A percentile compares a stretch with the other conserved stretches of the same genome.
These are phyloP conservation scores for Napeogenes sylphis DNA, from an alignment of 2,888 invertebrate species.

Conservation along the genomic window DNA sequence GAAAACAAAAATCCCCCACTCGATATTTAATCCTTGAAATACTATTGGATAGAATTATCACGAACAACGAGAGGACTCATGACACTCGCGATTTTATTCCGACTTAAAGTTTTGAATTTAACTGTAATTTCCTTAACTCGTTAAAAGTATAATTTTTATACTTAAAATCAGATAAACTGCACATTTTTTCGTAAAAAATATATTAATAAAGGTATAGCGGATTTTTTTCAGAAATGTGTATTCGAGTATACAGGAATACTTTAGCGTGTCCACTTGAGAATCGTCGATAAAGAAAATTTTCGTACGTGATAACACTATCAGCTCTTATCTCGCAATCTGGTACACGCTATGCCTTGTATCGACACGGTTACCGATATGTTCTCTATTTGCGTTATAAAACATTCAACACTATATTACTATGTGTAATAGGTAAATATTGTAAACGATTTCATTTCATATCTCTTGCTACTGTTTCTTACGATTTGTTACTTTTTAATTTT, in stretches of 20 bases:
- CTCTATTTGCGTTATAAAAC: conserved; percentile 16
- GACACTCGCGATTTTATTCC: no score
- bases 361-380: conserved; percentile 54
- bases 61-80: no score
- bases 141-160: no score
- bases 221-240: not conserved
- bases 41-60: no score
- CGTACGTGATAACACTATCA: conserved; percentile 51
- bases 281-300: conserved; percentile 40
- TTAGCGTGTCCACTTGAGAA: conserved; percentile 18
- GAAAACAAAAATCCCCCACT: not conserved
- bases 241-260: conserved; percentile 15
- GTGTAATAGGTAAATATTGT: conserved; percentile 18
- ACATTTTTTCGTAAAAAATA: conserved; percentile 1
- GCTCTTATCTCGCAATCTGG: conserved; percentile 60
- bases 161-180: not conserved
- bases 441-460: conserved; percentile 11
- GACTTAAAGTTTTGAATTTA: no score
- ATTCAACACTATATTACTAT: conserved; percentile 15
- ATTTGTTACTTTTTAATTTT: not conserved
- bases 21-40: no score
- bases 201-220: not conserved
- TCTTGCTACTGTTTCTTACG: conserved; percentile 15
- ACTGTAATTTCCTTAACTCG: not conserved
- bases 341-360: conserved; percentile 63